Conservation (phyloP, 2,113 vertebrate species). For the Ciconia boyciana region DNA sequence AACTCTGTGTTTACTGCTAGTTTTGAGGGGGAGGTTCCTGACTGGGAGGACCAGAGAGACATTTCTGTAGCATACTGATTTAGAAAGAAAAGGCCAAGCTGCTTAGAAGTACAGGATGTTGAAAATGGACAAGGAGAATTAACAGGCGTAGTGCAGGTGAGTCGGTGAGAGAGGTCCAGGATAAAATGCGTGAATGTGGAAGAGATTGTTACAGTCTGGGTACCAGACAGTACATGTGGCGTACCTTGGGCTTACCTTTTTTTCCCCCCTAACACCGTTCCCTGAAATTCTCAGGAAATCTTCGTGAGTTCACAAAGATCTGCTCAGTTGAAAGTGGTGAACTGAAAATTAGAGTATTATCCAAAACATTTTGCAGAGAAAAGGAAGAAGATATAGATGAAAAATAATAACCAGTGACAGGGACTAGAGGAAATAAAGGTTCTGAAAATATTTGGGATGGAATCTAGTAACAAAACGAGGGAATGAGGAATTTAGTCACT, state of each 20-base stretch:
- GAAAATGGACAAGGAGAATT: background rate
- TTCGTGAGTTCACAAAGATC: background rate
- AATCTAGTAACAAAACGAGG: background rate
- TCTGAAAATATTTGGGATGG: conserved; percentile 5
- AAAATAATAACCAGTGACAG: background rate
- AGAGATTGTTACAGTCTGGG: background rate
- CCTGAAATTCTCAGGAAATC: background rate
- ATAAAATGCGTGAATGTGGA: background rate
- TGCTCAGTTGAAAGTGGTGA: background rate
- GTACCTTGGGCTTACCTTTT: background rate
- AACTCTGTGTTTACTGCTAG: background rate
- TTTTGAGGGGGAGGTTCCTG: conserved; percentile 39
- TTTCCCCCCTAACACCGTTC: background rate
- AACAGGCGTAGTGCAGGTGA: background rate
- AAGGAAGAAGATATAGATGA: background rate
- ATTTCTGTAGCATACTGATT: background rate
- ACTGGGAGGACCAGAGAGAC: conserved; percentile 8
- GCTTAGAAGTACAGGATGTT: background rate
- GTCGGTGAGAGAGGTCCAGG: background rate
- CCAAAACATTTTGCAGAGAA: background rate
- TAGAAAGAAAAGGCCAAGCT: conserved; percentile 1
- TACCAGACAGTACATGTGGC: background rate
- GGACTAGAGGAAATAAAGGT: background rate
- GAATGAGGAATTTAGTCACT: background rate
- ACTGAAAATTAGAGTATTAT: background rate